A percentile compares a stretch with the other conserved stretches of the same genome.
Conservation (phyloP, 2,797 vertebrate species). For the Kryptolebias ocellatus region DNA sequence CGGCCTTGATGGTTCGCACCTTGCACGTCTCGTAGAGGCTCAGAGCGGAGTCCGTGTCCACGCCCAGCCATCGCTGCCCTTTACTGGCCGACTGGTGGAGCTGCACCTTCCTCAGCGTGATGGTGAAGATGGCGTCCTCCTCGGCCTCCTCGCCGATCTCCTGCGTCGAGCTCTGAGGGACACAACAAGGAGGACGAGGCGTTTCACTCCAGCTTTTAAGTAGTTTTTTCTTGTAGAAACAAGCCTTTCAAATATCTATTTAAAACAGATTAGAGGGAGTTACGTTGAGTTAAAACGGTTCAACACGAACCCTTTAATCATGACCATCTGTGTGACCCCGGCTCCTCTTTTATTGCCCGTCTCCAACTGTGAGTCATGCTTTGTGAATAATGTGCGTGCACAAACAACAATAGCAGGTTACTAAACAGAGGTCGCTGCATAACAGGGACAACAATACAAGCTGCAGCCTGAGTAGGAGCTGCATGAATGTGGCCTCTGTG, state of each 20-base stretch:
- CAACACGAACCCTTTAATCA: constrained; percentile 54
- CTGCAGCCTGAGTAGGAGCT: constrained; percentile 50
- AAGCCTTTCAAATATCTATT: neutral
- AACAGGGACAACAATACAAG: constrained; percentile 39
- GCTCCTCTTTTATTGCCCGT: constrained; percentile 8
- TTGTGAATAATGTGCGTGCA: constrained; percentile 38
- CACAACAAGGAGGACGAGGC: neutral
- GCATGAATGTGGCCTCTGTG: constrained; percentile 46
- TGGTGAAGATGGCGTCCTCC: constrained; percentile 95
- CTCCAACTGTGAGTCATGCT: constrained; percentile 45
- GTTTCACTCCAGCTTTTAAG: neutral
- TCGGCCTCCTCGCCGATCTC: constrained; percentile 98
- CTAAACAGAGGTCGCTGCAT: constrained; percentile 63
- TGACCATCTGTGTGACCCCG: constrained; percentile 29
- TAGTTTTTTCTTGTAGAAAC: neutral
- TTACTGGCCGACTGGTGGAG: constrained; percentile 92
- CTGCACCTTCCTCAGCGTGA: constrained; percentile 95
- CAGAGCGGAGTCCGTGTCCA: constrained; percentile 90
- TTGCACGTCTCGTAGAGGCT: constrained; percentile 97
- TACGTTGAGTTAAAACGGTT: constrained; percentile 11
- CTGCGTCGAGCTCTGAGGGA: constrained; percentile 92
- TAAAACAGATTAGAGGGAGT: constrained; percentile 32
- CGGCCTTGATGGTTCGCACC: constrained; percentile 95
- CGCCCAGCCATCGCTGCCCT: constrained; percentile 96
- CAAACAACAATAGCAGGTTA: constrained; percentile 58